Conservation (phyloP, 1,140 invertebrate species). For the Heliconius nattereri region DNA sequence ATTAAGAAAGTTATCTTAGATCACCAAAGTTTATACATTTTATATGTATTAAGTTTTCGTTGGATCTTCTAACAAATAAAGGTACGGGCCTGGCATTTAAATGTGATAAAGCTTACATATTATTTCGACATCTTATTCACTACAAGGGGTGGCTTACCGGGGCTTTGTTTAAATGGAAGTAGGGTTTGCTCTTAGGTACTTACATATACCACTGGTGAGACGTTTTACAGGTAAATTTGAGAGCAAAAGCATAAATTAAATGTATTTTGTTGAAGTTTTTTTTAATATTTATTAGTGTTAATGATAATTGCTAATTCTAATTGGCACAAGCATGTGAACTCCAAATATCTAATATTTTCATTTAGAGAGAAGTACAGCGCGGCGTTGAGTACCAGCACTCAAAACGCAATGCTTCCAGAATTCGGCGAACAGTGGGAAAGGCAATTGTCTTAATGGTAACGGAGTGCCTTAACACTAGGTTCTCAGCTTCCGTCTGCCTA, state of each 20-base stretch:
- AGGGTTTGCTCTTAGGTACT: conserved; percentile 27
- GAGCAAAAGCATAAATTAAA: not conserved
- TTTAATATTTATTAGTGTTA: too few relatives aligned
- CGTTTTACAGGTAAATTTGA: conserved; percentile 16
- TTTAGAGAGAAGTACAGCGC: too few relatives aligned
- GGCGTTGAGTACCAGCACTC: too few relatives aligned
- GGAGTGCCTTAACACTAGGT: too few relatives aligned
- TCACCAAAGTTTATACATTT: not conserved
- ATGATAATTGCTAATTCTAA: too few relatives aligned
- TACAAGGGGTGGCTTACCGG: conserved; percentile 19
- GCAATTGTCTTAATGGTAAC: too few relatives aligned
- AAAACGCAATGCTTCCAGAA: too few relatives aligned
- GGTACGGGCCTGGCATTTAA: conserved; percentile 23
- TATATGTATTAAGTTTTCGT: not conserved
- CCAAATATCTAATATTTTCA: too few relatives aligned
- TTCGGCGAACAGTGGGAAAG: too few relatives aligned
- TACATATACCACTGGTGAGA: conserved; percentile 9
- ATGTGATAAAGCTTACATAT: conserved; percentile 25
- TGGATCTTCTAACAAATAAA: conserved; percentile 3
- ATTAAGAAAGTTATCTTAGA: not conserved
- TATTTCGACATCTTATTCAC: conserved; percentile 41
- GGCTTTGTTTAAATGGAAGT: conserved; percentile 32
- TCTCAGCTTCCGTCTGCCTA: too few relatives aligned
- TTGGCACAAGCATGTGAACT: too few relatives aligned
- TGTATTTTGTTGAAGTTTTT: too few relatives aligned